Conservation (phyloP, 2,888 invertebrate species). For the Palloptera scutellata region DNA sequence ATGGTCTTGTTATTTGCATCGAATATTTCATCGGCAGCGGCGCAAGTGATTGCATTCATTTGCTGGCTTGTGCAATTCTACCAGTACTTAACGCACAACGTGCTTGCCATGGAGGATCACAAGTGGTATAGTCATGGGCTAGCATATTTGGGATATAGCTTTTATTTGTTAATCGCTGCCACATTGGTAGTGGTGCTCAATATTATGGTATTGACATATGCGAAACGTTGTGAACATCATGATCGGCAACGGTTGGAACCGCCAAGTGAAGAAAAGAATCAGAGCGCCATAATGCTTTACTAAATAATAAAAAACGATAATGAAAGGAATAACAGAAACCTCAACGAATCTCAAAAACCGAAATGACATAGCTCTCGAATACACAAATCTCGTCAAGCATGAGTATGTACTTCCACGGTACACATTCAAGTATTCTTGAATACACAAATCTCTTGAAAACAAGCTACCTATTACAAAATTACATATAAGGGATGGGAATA, state of each 20-base stretch:
- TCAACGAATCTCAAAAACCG: neutral
- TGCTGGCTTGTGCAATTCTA: conserved; percentile 88
- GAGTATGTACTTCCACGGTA: no score
- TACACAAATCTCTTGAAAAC: no score
- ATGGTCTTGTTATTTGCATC: conserved; percentile 60
- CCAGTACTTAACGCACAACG: conserved; percentile 80
- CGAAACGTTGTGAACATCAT: conserved; percentile 52
- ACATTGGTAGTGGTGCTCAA: conserved; percentile 60
- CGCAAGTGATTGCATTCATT: conserved; percentile 77
- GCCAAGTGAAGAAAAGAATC: conserved; percentile 59
- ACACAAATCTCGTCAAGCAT: no score
- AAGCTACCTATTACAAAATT: no score
- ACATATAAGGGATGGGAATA: no score
- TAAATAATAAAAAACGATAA: conserved; percentile 36
- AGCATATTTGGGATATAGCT: conserved; percentile 85
- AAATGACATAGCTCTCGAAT: no score
- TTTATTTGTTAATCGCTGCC: conserved; percentile 69
- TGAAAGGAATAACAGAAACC: no score
- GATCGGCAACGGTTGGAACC: conserved; percentile 56
- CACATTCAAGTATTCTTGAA: no score
- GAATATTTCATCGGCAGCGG: conserved; percentile 70
- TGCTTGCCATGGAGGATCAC: conserved; percentile 81
- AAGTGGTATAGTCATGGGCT: conserved; percentile 85
- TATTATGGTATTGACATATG: conserved; percentile 55
- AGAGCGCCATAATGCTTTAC: conserved; percentile 63